Evolutionary conservation across 2,113 vertebrate species (phyloP).

Genomic region (Perccottus glenii): DNA sequence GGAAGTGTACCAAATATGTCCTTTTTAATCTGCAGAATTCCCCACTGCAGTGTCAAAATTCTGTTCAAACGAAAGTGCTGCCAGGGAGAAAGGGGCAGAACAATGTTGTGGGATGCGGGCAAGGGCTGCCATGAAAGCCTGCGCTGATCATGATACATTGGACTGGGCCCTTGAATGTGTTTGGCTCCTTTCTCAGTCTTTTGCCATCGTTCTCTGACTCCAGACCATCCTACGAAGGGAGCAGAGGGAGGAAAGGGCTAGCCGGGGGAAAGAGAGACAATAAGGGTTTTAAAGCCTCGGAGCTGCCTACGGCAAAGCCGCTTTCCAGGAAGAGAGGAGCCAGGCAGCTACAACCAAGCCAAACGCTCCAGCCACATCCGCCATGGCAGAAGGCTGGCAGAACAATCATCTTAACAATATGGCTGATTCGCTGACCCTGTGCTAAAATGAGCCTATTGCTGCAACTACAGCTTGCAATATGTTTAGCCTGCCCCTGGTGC

Average conservation of each 20-base stretch:
- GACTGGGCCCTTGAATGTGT: constrained; percentile 64
- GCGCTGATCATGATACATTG: constrained; percentile 77
- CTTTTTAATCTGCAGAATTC: constrained; percentile 77
- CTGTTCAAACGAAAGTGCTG: constrained; percentile 69
- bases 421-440: constrained; percentile 78
- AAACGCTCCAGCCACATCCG: constrained; percentile 78
- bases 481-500: constrained; percentile 67
- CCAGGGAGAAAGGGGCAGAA: constrained; percentile 71
- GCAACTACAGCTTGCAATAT: constrained; percentile 66
- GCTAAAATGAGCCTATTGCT: constrained; percentile 73
- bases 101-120: constrained; percentile 70
- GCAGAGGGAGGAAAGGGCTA: constrained; percentile 69
- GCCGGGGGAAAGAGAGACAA: constrained; percentile 77
- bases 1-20: constrained; percentile 74
- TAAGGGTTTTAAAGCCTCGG: constrained; percentile 80
- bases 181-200: constrained; percentile 64
- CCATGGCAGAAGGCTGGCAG: constrained; percentile 82
- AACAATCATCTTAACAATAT: constrained; percentile 81
- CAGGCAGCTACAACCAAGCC: constrained; percentile 69
- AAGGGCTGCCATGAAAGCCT: constrained; percentile 68
- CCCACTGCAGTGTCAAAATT: constrained; percentile 77
- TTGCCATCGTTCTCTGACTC: constrained; percentile 52
- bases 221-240: constrained; percentile 65
- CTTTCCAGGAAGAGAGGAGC: constrained; percentile 72
- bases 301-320: constrained; percentile 82